Evolutionary conservation across 2,113 vertebrate genomes (phyloP).

Genomic region (Lepus europaeus): DNA sequence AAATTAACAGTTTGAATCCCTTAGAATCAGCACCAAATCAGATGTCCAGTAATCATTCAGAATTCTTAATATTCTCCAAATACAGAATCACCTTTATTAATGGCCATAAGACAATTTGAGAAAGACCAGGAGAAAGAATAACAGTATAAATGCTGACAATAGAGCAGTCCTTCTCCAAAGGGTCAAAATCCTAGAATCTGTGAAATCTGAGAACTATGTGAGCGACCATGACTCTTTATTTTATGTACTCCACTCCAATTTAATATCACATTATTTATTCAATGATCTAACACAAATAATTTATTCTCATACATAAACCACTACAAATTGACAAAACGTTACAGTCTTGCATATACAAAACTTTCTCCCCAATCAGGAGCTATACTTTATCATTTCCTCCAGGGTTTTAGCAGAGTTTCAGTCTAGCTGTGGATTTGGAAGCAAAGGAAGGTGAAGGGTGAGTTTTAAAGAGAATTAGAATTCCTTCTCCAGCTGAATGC

Average conservation of each 20-base stretch:
- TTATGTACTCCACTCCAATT: not conserved
- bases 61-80: not conserved
- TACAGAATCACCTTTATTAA: not conserved
- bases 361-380: not conserved
- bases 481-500: not conserved
- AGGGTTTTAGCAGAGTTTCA: not conserved
- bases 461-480: not conserved
- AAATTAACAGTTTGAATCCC: constrained; percentile 16
- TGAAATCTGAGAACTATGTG: not conserved
- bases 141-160: not conserved
- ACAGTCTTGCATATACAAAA: not conserved
- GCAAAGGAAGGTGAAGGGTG: not conserved
- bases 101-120: not conserved
- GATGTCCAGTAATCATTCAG: not conserved
- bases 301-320: not conserved
- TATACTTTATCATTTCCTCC: not conserved
- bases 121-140: not conserved
- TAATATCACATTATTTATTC: not conserved
- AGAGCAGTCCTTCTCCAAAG: not conserved
- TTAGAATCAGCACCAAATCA: constrained; percentile 18
- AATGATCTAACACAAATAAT: not conserved
- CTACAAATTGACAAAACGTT: not conserved
- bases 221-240: not conserved
- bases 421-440: not conserved
- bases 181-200: not conserved